Base-by-base conservation (phyloP, 2,888 invertebrate genomes). In the Colostygia pectinataria region DNA sequence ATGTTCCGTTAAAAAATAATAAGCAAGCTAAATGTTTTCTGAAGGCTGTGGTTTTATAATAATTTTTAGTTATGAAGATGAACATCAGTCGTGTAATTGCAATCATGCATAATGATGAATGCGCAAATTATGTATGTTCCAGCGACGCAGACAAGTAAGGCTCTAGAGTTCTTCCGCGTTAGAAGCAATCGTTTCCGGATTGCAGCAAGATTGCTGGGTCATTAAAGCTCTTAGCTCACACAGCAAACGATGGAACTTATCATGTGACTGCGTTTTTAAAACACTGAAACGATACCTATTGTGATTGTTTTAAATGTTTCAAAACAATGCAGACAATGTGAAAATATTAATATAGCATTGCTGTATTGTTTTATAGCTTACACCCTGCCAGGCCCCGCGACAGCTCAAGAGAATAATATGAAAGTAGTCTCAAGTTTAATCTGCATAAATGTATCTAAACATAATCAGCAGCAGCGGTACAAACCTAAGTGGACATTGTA, bases 401-500 rank as follows among this genome's bases (percentile, higher is more conserved):
- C 7, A 4, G 34, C 7, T 37, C 7, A 15, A 34, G 31, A 33
- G n/a, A n/a, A n/a, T 32, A 45, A 58, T 68, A 71, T 75, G 79
- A 80, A 80, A 79, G 77, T 71, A 55, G 62, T 53, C 42, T 59
- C 50, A 46, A 50, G 56, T 32, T 59, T 59, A 59, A 59, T 59
- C 59, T 61, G 51, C 53, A 58, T 66, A 72, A 75, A 76, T 76
- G 71, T 66, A 71, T 71, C 55, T 61, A 60, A 65, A 65, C 53
- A 58, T 54, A 4, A 61, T 66, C 61, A 63, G 62, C 57, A 64
- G 62, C 46, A 63, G 62, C 57, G 63, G 62, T 45, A 65, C 63
- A 68, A 69, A 75, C 68, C 66, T 57, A 77, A 65, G 65, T 74
- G 74, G 76, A 80, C 68, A 61, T 67, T 59, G 62, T 70, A 65